Conservation (phyloP, 1,140 invertebrate genomes). For the Cydia splendana region DNA sequence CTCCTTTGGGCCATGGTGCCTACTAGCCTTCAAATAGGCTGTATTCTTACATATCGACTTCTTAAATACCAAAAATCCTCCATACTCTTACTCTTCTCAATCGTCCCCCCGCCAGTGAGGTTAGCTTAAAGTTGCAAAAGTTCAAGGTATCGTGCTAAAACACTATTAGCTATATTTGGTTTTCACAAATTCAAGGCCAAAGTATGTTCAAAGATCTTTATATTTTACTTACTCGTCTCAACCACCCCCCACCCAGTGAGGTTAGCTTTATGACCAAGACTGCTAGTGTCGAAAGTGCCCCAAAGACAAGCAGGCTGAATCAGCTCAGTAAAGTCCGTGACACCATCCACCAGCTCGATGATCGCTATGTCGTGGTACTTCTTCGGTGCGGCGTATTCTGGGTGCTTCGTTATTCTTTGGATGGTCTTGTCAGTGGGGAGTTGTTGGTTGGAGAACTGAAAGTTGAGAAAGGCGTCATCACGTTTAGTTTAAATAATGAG, state of each 20-base stretch:
- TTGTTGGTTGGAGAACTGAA: background rate
- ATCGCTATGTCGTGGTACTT: constrained; percentile 77
- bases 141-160: too few relatives aligned
- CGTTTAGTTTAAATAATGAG: too few relatives aligned
- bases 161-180: too few relatives aligned
- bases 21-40: too few relatives aligned
- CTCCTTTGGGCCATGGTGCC: too few relatives aligned
- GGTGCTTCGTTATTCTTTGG: constrained; percentile 57
- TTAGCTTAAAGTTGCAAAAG: too few relatives aligned
- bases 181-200: background rate
- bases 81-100: too few relatives aligned
- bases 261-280: constrained; percentile 37
- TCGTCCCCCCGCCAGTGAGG: too few relatives aligned
- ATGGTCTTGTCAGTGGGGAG: background rate
- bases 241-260: constrained; percentile 52
- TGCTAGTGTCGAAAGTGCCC: constrained; percentile 36
- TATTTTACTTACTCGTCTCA: constrained; percentile 36
- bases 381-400: constrained; percentile 65
- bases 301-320: constrained; percentile 53
- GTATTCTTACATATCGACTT: too few relatives aligned
- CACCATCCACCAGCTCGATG: constrained; percentile 48
- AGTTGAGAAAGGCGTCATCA: constrained; percentile 37
- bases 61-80: too few relatives aligned
- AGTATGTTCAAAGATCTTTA: background rate
- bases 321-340: constrained; percentile 36